Conservation (phyloP, 2,797 vertebrate genomes). For the Rhadinocentrus ornatus region DNA sequence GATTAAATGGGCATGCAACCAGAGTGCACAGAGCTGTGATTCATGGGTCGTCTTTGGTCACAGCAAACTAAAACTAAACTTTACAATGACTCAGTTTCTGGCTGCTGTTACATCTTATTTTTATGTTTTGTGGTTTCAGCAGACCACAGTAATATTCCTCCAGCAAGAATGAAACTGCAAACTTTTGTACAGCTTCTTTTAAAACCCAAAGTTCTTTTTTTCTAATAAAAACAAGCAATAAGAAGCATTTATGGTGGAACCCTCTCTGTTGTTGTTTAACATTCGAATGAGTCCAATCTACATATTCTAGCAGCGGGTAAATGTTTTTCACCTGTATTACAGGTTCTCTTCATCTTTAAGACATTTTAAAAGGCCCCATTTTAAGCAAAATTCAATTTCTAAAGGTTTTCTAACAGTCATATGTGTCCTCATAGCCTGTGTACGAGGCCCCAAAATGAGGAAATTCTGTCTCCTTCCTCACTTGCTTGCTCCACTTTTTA, state of each 20-base stretch:
- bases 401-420: too few relatives aligned
- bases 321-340: conserved; percentile 18
- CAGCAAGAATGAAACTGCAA: background rate
- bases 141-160: background rate
- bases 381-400: too few relatives aligned
- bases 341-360: conserved; percentile 34
- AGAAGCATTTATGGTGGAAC: background rate
- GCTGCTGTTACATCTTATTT: background rate
- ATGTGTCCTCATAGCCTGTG: too few relatives aligned
- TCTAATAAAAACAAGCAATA: background rate
- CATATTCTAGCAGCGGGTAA: conserved; percentile 43
- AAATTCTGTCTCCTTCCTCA: too few relatives aligned
- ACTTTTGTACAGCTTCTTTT: background rate
- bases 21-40: background rate
- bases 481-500: too few relatives aligned
- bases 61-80: background rate
- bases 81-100: background rate
- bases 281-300: conserved; percentile 13
- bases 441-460: too few relatives aligned
- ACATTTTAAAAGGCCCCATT: too few relatives aligned
- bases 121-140: background rate
- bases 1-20: background rate
- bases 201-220: background rate
- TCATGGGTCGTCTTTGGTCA: background rate
- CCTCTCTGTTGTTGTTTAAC: conserved; percentile 7